These are phyloP conservation scores for Calliphora vomitoria DNA, from an alignment of 2,888 invertebrate species.

Conservation along the genomic window DNA sequence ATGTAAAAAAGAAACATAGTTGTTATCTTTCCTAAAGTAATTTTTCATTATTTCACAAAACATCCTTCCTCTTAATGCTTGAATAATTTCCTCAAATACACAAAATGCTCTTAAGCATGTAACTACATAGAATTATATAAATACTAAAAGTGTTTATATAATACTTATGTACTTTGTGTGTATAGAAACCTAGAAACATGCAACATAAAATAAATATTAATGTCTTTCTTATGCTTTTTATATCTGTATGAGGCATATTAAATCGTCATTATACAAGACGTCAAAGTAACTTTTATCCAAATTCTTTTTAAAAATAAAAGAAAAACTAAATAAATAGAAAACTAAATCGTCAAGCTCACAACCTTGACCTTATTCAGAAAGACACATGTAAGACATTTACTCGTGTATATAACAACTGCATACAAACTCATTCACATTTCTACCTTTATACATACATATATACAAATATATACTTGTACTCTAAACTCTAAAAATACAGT, in stretches of 20 bases:
- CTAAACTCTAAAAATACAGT: conserved; percentile 46
- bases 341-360: conserved; percentile 36
- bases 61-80: conserved; percentile 27
- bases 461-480: background rate
- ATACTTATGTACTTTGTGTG: conserved; percentile 2
- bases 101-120: background rate
- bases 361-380: conserved; percentile 68
- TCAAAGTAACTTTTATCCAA: conserved; percentile 38
- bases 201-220: conserved; percentile 35
- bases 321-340: conserved; percentile 19
- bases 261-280: conserved; percentile 42
- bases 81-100: conserved; percentile 29
- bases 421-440: background rate
- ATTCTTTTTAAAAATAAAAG: conserved; percentile 19
- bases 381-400: conserved; percentile 39
- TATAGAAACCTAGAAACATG: background rate
- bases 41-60: conserved; percentile 32
- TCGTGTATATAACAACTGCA: background rate
- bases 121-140: conserved; percentile 9
- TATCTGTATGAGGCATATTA: conserved; percentile 29
- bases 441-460: background rate
- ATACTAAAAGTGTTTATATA: background rate
- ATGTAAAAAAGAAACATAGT: background rate
- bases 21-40: conserved; percentile 12
- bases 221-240: conserved; percentile 2